Evolutionary conservation across 2,797 vertebrate species (phyloP), one percentile per base, ranked within the genome.

Genomic region (Loriculus beryllinus): DNA sequence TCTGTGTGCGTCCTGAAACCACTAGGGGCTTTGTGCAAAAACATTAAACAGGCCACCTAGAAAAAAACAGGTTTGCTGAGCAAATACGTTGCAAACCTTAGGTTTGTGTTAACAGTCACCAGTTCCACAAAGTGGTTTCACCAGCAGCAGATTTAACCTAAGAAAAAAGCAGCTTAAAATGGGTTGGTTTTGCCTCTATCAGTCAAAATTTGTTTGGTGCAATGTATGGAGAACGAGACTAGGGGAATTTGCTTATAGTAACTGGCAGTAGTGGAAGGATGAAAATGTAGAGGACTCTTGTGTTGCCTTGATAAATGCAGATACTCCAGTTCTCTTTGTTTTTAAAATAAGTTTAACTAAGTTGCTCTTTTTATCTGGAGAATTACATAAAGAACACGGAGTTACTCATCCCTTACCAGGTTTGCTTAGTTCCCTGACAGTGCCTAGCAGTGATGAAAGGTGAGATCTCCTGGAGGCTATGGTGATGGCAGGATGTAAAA

Each of bases 41-140:
- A 49, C 51, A 67, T 83, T 62, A 82, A 95, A 91, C 95, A 83
- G 86, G 85, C 91, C 83, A 90, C 87, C 9, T 45, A 93, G 69
- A 80, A 80, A 85, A 92, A 95, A 90, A 42, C 79, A 72, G 75
- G 68, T 88, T 90, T 88, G 68, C 88, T 93, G 89, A 82, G 91
- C 89, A 97, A 93, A 96, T 82, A 71, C 23, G 25, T 90, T 94
- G 59, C 80, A 49, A 94, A 78, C 65, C 49, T 10, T 11, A 81
- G 9, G 1, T 93, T 93, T 57, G 8, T 63, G 33, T 88, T 89
- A 93, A 90, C 74, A 42, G 95, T 95, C 91, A 75, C 60, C 81
- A 60, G 42, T 91, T 96, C 95, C 96, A 93, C 97, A 92, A 59
- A 69, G 90, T 54, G 90, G 94, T 96, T 96, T 96, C 3, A 0